Percentiles rank a stretch among this genome's conserved stretches.
These are phyloP conservation scores for Oeneis ivallda DNA, from an alignment of 2,888 invertebrate genomes.

Conservation along the genomic window DNA sequence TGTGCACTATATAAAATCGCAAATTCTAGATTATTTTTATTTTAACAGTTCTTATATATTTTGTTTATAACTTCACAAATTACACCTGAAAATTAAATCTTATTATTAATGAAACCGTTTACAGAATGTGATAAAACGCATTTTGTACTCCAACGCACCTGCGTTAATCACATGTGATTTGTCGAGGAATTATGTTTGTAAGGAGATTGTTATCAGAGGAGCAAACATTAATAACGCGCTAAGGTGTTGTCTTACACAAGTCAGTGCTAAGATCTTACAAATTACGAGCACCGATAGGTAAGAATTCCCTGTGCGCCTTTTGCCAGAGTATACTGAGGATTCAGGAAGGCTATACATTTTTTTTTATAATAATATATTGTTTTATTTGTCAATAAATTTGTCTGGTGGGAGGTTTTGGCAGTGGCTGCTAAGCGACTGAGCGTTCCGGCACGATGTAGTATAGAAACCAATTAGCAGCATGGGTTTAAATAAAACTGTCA, in stretches of 20 bases:
- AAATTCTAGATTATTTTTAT: background rate
- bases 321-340: too few relatives aligned
- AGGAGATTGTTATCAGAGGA: slow-evolving; percentile 17
- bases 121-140: background rate
- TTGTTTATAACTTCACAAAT: background rate
- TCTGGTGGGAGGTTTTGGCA: too few relatives aligned
- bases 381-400: too few relatives aligned
- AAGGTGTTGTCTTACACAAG: slow-evolving; percentile 7
- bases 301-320: background rate
- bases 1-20: too few relatives aligned
- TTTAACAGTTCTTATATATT: background rate
- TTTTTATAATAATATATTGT: too few relatives aligned
- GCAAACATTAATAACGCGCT: slow-evolving; percentile 14
- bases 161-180: slow-evolving; percentile 20
- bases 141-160: slow-evolving; percentile 15
- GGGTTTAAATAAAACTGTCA: too few relatives aligned
- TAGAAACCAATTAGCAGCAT: too few relatives aligned
- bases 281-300: background rate
- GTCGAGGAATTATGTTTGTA: slow-evolving; percentile 22
- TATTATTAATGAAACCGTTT: slow-evolving; percentile 10
- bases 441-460: too few relatives aligned
- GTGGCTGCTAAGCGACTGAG: too few relatives aligned
- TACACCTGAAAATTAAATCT: slow-evolving; percentile 3
- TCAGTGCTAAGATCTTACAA: slow-evolving; percentile 1
- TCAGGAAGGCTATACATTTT: too few relatives aligned